Base-by-base conservation (phyloP, 2,113 vertebrate species). In the Spea multiplicata region DNA sequence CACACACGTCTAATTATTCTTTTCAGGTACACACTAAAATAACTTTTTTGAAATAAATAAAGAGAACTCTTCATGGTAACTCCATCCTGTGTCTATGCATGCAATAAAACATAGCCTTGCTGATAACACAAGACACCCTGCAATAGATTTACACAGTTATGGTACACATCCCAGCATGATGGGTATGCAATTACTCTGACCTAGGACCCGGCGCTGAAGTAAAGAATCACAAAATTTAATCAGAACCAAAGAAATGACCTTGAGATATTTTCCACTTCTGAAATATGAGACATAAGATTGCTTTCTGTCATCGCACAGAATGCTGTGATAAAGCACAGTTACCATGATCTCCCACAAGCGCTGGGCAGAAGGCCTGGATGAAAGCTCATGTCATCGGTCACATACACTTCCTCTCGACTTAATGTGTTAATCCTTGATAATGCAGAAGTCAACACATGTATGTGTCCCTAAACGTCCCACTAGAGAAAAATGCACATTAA, bases 171-270 rank as follows among this genome's bases (percentile, higher is more conserved):
- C 53, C 46, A n/a, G 68, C 71, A 67, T 74, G 78, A 80, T 50
- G 50, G 78, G 65, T 74, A 64, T 65, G 0, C 83, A 0, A 55
- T 85, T 86, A 86, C 84, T 85, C 66, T 83, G 84, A 82, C 75
- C 84, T 82, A 73, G 30, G 71, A 82, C 82, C 80, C 88, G 87
- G 83, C 83, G 83, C 85, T 89, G 78, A 74, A 77, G 44, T 74
- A 81, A 87, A 81, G 46, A 46, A 81, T 85, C 80, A 68, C 64
- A 74, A 86, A 85, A 88, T 87, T 83, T 85, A 86, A 91, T 91
- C 81, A 90, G 85, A 93, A 85, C 4, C 82, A 88, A 76, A 81
- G 86, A 85, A 85, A 14, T 83, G 88, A 91, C 89, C 88, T 85
- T 17, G 30, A 82, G 81, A 85, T 84, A 89, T 66, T 86, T 83